Base-by-base conservation (phyloP, 2,113 vertebrate species). In the Bambusicola thoracicus region DNA sequence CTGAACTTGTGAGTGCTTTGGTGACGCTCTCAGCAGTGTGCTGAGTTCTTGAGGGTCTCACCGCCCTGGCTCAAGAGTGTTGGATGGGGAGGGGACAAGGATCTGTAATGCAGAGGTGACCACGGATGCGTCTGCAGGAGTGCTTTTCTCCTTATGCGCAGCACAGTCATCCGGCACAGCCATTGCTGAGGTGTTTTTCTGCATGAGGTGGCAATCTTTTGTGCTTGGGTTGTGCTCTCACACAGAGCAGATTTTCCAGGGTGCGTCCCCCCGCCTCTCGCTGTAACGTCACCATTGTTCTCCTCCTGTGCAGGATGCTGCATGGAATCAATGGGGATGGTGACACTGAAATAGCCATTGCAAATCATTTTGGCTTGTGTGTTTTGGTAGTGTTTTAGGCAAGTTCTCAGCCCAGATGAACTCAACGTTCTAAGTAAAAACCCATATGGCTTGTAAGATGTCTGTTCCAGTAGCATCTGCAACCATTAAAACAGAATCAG, bases 401-500 rank as follows among this genome's bases (percentile, higher is more conserved):
- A 67, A 93, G 59, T 59, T 8, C 72, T 69, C 44, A 69, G 59
- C 67, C 66, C 59, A 75, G 41, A 67, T 65, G 38, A 94, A 56
- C 81, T 92, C 44, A 55, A 16, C 74, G 59, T 91, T 51, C 17
- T 44, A 8, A 24, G 53, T 81, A 61, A 86, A 83, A 90, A 81
- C 55, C 32, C 43, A 30, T 10, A 63, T 87, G 69, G 74, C n/a
- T 4, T 49, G 67, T 89, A 77, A 70, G 87, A 76, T 59, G 63
- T 38, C 61, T 89, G 36, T 76, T 92, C 63, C 81, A 94, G 72
- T 27, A 93, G 55, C 5, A 13, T 59, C 58, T 93, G 87, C 84
- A 85, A 34, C 82, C 76, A 81, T 83, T 95, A 81, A 85, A 94
- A 92, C 80, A 85, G 82, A 48, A 91, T 73, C 82, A 38, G 76